phyloP scores from a whole-genome alignment of 2,888 invertebrate species.

The Melanostoma mellinum region DNA sequence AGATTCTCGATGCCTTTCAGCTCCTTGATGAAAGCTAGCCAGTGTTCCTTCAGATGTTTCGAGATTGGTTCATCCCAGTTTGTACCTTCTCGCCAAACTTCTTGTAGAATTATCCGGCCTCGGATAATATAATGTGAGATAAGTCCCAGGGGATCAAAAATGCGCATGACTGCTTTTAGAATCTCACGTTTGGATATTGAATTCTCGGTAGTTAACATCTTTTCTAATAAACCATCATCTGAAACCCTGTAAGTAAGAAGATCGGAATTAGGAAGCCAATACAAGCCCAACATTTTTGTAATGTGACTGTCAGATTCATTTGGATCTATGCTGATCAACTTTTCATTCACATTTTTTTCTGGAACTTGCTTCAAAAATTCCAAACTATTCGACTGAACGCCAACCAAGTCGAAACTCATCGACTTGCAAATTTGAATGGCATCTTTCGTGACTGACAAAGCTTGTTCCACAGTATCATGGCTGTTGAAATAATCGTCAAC shows the following conservation, averaged over 20 bases:
- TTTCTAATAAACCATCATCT: neutral
- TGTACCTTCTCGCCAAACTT: slow-evolving; percentile 13
- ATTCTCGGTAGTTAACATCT: neutral
- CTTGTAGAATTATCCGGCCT: slow-evolving; percentile 15
- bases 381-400: neutral
- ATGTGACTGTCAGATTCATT: neutral
- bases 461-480: neutral
- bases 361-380: neutral
- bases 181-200: neutral
- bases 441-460: slow-evolving; percentile 4
- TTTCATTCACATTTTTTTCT: neutral
- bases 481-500: slow-evolving; percentile 48
- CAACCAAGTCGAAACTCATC: neutral
- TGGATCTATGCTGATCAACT: neutral
- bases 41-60: neutral
- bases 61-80: slow-evolving; percentile 9
- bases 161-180: slow-evolving; percentile 9
- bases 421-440: neutral
- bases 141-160: neutral
- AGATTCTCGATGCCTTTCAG: neutral
- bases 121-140: neutral
- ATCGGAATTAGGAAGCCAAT: neutral
- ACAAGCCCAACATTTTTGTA: slow-evolving; percentile 4
- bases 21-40: slow-evolving; percentile 6
- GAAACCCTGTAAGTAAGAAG: neutral